Percentiles rank a stretch among this genome's conserved stretches.
Evolutionary conservation across 2,113 vertebrate genomes (phyloP).

Genomic region (Edolisoma coerulescens): DNA sequence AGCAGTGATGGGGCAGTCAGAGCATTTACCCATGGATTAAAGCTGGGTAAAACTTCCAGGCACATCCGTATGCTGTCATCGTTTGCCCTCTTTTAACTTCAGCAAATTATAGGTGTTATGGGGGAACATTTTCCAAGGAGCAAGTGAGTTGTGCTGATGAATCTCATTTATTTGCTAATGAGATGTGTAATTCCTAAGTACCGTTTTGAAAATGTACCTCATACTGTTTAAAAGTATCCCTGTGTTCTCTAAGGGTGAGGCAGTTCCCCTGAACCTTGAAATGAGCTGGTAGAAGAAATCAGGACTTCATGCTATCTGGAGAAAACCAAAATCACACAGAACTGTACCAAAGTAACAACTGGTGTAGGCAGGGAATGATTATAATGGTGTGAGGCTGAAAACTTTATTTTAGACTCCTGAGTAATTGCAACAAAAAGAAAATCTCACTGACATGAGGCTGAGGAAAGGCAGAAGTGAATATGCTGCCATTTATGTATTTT

Average conservation of each 20-base stretch:
- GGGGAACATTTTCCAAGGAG: not conserved
- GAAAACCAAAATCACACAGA: not conserved
- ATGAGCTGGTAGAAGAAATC: not conserved
- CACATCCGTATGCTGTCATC: not conserved
- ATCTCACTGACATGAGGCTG: not conserved
- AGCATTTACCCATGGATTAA: not conserved
- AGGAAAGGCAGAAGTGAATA: not conserved
- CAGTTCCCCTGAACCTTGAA: conserved; percentile 5
- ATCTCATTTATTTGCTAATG: conserved; percentile 42
- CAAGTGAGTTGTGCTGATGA: not conserved
- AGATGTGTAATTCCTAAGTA: conserved; percentile 20
- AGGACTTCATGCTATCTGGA: not conserved
- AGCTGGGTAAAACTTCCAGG: not conserved
- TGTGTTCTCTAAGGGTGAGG: not conserved
- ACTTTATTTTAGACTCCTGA: conserved; percentile 7
- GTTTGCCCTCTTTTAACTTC: not conserved
- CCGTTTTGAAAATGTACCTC: conserved; percentile 11
- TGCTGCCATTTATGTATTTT: not conserved
- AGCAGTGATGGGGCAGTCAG: not conserved
- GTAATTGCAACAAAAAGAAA: conserved; percentile 3
- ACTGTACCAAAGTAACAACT: not conserved
- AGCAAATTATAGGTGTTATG: not conserved
- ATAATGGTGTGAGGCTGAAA: not conserved
- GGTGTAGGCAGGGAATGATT: not conserved
- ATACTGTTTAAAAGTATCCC: not conserved